Evolutionary conservation across 2,113 vertebrate species (phyloP), one percentile per base, ranked within the genome.

Genomic region (Brevimyrus niger): DNA sequence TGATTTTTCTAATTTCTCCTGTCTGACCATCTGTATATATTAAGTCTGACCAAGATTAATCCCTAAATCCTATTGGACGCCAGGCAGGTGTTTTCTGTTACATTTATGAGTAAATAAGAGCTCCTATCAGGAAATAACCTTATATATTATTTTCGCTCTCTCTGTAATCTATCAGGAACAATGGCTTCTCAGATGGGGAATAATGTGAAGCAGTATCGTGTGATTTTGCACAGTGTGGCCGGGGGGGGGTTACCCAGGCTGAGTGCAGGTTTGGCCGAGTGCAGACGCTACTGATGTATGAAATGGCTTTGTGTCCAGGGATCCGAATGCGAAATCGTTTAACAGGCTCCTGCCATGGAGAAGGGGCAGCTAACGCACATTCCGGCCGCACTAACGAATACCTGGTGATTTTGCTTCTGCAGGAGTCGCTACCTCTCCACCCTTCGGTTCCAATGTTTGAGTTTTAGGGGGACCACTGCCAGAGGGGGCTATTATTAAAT

Each of bases 1-100:
- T 96, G 96, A 96, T 96, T 97, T 97, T 96, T 97, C 95, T 96
- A 97, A 97, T 97, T 97, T 97, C 96, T 97, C 94, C 95, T 97
- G 96, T 97, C 96, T 95, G 96, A 97, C 97, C 96, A 97, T 97
- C 97, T 97, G 97, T 96, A 96, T 95, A 95, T 95, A 95, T 96
- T 96, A 96, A 96, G 93, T 95, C 95, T 96, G 95, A 97, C 96
- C 95, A 95, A 97, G 97, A 97, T 97, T 97, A 98, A 98, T 97
- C 96, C 94, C 94, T 93, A 96, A 96, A 97, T 97, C 94, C 94
- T 94, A 95, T 95, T 96, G 95, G 93, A 95, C 95, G 95, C 94
- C 94, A 96, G 96, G 95, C 94, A 96, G 96, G 95, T 97, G 95
- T 95, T 95, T 97, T 96, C 90, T 92, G 93, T 94, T 94, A 95